Base-by-base conservation (phyloP, 2,888 invertebrate genomes). In the Parnassius glacialis region DNA sequence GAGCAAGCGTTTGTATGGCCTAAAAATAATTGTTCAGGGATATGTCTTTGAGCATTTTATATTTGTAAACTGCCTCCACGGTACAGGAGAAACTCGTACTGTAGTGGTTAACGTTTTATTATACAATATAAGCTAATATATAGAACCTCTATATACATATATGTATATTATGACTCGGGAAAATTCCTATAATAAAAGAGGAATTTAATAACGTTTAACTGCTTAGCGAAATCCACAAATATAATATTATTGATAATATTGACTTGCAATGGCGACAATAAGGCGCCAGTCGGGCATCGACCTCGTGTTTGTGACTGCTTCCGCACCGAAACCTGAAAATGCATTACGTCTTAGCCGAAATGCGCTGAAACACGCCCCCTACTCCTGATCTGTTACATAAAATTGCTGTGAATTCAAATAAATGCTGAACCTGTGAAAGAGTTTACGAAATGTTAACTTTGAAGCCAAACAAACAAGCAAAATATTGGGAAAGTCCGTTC, bases 261-360 rank as follows among this genome's bases (percentile, higher is more conserved):
- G 70, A 74, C 65, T 67, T 66, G 67, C 67, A 76, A 61, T 61
- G 66, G 64, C 69, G 85, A 74, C 85, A 68, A 65, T 58, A 57
- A 65, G 88, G 85, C 88, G 88, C 88, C 88, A 68, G 45, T 50
- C 76, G 85, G 83, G 70, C 84, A 70, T 76, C 72, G 79, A 84
- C 79, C 87, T 70, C 75, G 67, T 86, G 84, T 87, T 88, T 88
- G 85, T 81, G 77, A 60, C 56, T 16, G 81, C 81, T 86, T 86
- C 86, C 83, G 81, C 74, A 73, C 75, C 75, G 77, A 67, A 83
- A 81, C 73, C 81, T 81, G 81, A 80, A 79, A 72, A 78, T 85
- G 84, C 85, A 81, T 74, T 81, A 80, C 73, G 76, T 75, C 79
- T 82, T 77, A 81, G 78, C 70, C 70, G 76, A 77, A 79, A 70